A percentile compares a stretch with the other conserved stretches of the same genome.
Evolutionary conservation across 2,888 invertebrate species (phyloP).

Genomic region (Erebia palarica): DNA sequence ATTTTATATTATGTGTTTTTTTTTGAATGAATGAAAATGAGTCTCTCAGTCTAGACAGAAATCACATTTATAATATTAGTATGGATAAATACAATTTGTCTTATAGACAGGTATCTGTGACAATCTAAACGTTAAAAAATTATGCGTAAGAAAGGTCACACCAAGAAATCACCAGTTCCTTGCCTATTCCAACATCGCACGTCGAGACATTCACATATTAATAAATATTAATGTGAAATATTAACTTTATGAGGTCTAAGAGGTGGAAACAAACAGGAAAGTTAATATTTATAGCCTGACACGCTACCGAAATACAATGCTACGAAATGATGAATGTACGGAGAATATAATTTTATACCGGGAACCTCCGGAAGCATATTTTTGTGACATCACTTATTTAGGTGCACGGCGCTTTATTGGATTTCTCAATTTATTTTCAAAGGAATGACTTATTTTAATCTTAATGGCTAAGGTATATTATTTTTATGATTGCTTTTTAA

Average conservation of each 20-base stretch:
- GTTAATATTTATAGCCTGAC: constrained; percentile 73
- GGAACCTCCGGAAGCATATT: constrained; percentile 32
- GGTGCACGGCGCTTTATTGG: constrained; percentile 17
- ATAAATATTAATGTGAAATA: constrained; percentile 78
- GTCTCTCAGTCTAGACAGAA: too few species aligned
- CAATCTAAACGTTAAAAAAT: too few species aligned
- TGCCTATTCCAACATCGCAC: constrained; percentile 49
- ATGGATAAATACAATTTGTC: too few species aligned
- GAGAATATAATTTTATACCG: constrained; percentile 42
- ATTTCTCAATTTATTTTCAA: constrained; percentile 33
- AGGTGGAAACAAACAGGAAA: constrained; percentile 71
- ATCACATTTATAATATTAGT: too few species aligned
- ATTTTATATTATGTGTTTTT: too few species aligned
- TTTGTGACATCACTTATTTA: constrained; percentile 37
- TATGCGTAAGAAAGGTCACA: neutral
- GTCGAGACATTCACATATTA: constrained; percentile 68
- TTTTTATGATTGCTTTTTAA: neutral
- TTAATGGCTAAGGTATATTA: neutral
- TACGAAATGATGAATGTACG: constrained; percentile 50
- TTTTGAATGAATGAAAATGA: too few species aligned
- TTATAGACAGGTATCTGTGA: too few species aligned
- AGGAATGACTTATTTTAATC: constrained; percentile 1
- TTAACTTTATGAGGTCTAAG: constrained; percentile 78
- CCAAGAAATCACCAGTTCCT: constrained; percentile 9
- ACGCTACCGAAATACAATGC: constrained; percentile 63